Evolutionary conservation across 92 coral and sea anemone genomes (phyloP).

Genomic region (Desmophyllum pertusum): DNA sequence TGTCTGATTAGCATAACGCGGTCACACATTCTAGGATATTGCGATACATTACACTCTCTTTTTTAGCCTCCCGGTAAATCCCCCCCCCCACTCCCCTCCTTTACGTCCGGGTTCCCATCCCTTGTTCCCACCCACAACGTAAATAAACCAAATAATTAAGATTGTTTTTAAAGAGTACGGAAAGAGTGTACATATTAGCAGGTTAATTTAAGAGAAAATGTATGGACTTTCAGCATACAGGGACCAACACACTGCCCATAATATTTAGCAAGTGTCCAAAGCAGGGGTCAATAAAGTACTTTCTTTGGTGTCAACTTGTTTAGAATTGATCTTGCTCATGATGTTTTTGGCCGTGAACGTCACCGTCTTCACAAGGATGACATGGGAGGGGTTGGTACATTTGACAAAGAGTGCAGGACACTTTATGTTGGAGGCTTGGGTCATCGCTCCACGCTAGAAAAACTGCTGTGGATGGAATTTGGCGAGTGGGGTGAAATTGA

Average conservation of each 20-base stretch:
- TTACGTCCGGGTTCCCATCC: too few relatives aligned
- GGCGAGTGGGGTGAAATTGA: slow-evolving; percentile 99
- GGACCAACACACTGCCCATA: neutral
- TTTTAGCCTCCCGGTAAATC: too few relatives aligned
- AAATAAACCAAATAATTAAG: too few relatives aligned
- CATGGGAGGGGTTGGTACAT: slow-evolving; percentile 97
- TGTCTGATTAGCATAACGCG: too few relatives aligned
- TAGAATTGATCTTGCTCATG: slow-evolving; percentile 86
- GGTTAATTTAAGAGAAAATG: too few relatives aligned
- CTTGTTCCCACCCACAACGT: too few relatives aligned
- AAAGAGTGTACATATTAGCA: too few relatives aligned
- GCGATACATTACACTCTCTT: too few relatives aligned
- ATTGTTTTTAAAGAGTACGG: too few relatives aligned
- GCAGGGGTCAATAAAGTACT: neutral
- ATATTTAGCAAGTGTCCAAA: neutral
- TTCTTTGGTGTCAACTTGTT: neutral
- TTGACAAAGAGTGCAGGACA: slow-evolving; percentile 90
- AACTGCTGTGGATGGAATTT: slow-evolving; percentile 89
- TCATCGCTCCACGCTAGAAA: slow-evolving; percentile 70
- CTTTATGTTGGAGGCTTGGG: slow-evolving; percentile 95
- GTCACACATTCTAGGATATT: too few relatives aligned
- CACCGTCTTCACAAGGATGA: slow-evolving; percentile 89
- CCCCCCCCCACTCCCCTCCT: too few relatives aligned
- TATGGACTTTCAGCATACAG: too few relatives aligned
- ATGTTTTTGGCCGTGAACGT: slow-evolving; percentile 95